Evolutionary conservation across 2,888 invertebrate genomes (phyloP).

Genomic region (Bembecia ichneumoniformis): DNA sequence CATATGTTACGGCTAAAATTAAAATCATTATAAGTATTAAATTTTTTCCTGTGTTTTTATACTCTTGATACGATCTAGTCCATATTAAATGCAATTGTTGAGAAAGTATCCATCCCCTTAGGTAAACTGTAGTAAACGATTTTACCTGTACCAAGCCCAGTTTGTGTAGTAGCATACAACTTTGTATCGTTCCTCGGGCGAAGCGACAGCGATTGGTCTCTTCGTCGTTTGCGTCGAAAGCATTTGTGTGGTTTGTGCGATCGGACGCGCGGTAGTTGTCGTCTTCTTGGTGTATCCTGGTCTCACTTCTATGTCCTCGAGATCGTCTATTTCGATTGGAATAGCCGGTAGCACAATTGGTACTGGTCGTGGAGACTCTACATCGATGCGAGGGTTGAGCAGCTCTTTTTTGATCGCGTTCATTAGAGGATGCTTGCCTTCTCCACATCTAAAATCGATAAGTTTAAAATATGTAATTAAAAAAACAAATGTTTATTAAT

Average conservation of each 20-base stretch:
- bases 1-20: neutral
- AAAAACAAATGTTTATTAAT: neutral
- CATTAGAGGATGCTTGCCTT: constrained; percentile 85
- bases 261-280: constrained; percentile 15
- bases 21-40: neutral
- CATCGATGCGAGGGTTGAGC: constrained; percentile 51
- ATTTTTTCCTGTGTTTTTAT: neutral
- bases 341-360: constrained; percentile 20
- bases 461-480: neutral
- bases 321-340: constrained; percentile 41
- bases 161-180: constrained; percentile 94
- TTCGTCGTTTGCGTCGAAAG: constrained; percentile 29
- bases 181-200: constrained; percentile 71
- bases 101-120: no score
- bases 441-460: constrained; percentile 74
- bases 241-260: constrained; percentile 20
- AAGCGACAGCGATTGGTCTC: constrained; percentile 19
- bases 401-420: constrained; percentile 82
- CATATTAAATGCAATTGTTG: no score
- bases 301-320: constrained; percentile 54
- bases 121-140: neutral
- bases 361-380: constrained; percentile 21
- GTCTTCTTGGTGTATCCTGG: constrained; percentile 26
- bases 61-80: no score
- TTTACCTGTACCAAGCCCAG: constrained; percentile 89